Base-by-base conservation (phyloP, 1,140 invertebrate species). In the Plodia interpunctella region DNA sequence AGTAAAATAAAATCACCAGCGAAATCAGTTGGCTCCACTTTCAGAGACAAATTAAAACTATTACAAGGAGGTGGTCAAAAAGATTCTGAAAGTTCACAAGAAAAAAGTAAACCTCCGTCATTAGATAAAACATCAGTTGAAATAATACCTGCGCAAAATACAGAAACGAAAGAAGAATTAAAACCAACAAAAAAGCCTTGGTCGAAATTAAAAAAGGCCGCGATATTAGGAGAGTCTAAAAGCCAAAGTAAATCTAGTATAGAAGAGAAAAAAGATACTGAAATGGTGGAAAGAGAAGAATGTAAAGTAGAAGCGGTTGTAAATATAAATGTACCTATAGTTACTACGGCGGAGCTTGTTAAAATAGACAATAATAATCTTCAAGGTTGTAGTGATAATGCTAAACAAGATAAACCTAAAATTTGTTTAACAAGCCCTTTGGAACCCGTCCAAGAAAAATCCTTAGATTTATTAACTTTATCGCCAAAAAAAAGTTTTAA, bases 141-240 rank as follows among this genome's bases (percentile, higher is more conserved):
- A 79, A 67, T 76, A 58, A 65, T 35, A 21, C 70, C 72, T 4
- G 19, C 77, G 19, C 78, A 74, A 61, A 60, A 64, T 35, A 72
- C 72, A 21, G 85, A 90, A 61, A 68, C 13, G 25, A 80, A 80
- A 74, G 78, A 81, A 57, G 79, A 84, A 50, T 21, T 54, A n/a
- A 84, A 76, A 69, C 21, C 2, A 3, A 73, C 44, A 57, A 89
- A 90, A 62, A 90, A 88, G 57, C 91, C 91, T 30, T 92, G 92
- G 92, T 86, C 76, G 15, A 92, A 92, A 78, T 70, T 92, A 25
- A 92, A 92, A 75, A 90, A 91, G 64, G 91, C 91, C 20, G 90
- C 91, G 9, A 92, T 92, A 62, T 70, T 87, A 70, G 81, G 84
- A 28, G 86, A 88, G 20, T 78, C 84, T 32, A 88, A 88, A 78